These are phyloP conservation scores for Ptilonorhynchus violaceus DNA, from an alignment of 2,113 vertebrate genomes.

Conservation along the genomic window DNA sequence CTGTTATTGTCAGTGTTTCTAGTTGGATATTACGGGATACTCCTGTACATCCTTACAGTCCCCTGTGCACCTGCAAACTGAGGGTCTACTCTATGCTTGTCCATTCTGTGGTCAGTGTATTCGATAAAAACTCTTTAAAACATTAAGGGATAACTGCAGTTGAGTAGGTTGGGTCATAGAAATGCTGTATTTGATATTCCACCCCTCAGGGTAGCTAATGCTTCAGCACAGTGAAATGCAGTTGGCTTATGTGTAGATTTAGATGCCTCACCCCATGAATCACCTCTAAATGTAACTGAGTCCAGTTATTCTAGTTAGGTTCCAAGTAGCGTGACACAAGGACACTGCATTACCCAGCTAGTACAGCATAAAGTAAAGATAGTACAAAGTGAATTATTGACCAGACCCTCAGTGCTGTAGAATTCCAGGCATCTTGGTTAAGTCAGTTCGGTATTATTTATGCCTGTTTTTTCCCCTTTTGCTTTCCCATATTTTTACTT, in stretches of 20 bases:
- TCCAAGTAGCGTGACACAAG: background rate
- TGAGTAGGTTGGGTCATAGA: background rate
- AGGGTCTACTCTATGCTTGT: background rate
- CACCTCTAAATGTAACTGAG: background rate
- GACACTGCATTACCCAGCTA: background rate
- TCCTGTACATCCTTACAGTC: background rate
- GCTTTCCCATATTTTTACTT: background rate
- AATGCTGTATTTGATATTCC: background rate
- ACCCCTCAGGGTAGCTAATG: background rate
- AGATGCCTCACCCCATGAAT: background rate
- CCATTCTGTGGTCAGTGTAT: background rate
- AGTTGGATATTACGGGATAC: accelerated
- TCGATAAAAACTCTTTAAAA: background rate
- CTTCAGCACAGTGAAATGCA: background rate
- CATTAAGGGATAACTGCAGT: background rate
- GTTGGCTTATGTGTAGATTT: background rate
- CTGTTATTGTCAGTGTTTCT: background rate
- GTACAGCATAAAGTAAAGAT: background rate
- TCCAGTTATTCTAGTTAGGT: background rate
- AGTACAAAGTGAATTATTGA: background rate
- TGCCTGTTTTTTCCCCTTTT: background rate
- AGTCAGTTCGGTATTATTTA: background rate
- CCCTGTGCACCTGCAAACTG: background rate
- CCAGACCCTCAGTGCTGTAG: background rate
- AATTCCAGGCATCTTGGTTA: background rate